These are phyloP conservation scores for Stenopsyche tienmushanensis DNA, from an alignment of 1,140 invertebrate genomes.

Conservation along the genomic window DNA sequence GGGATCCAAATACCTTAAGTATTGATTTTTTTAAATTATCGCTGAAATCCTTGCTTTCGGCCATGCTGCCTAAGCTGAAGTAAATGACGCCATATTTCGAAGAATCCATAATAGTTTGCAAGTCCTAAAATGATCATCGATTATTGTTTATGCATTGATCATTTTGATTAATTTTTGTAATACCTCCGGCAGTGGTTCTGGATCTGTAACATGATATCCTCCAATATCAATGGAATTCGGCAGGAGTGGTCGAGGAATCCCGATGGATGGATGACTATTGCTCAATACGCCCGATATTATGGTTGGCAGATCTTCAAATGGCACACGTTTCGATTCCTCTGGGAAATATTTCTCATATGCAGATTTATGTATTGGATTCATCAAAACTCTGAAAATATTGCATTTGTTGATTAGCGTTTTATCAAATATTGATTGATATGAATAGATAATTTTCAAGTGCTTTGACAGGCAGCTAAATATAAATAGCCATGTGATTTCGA, in stretches of 20 bases:
- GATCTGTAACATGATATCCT: constrained; percentile 34
- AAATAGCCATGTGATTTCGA: too few species aligned
- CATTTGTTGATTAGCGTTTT: background rate
- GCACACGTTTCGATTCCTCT: constrained; percentile 23
- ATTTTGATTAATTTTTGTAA: background rate
- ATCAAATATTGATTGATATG: constrained; percentile 1
- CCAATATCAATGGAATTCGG: constrained; percentile 36
- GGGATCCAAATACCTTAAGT: constrained; percentile 54
- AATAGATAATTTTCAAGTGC: background rate
- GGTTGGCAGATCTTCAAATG: constrained; percentile 20
- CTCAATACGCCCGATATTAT: constrained; percentile 17
- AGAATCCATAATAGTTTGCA: constrained; percentile 57
- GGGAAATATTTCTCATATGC: constrained; percentile 31
- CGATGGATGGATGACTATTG: constrained; percentile 35
- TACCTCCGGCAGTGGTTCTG: constrained; percentile 33
- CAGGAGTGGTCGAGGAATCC: constrained; percentile 24
- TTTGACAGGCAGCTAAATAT: background rate
- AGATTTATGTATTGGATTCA: constrained; percentile 8
- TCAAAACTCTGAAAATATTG: background rate
- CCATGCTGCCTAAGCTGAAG: constrained; percentile 64
- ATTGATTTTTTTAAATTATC: constrained; percentile 50
- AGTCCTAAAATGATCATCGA: constrained; percentile 50
- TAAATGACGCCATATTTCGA: constrained; percentile 62
- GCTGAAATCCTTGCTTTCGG: constrained; percentile 55
- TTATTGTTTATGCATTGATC: too few species aligned